Evolutionary conservation across 2,113 vertebrate species (phyloP), one percentile per base, ranked within the genome.

Genomic region (Onychostoma macrolepis): DNA sequence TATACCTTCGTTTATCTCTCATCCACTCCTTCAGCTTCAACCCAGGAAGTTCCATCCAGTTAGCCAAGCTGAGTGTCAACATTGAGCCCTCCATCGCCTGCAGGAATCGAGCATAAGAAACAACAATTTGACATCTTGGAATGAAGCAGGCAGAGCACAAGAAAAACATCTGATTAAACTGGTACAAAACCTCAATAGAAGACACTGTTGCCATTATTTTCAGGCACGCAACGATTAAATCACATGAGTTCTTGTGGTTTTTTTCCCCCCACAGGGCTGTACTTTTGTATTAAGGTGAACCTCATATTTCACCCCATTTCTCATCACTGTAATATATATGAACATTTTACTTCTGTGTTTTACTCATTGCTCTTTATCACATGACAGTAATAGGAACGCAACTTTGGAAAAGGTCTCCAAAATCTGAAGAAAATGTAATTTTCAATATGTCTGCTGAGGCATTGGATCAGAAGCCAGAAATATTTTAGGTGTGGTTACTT

Each of bases 31-130:
- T 96, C 83, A 96, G 92, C 56, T 95, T 95, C 67, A 96, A 91
- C n/a, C 93, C 96, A 0, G 96, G 96, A 21, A 96, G 95, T 82
- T 96, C 96, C 96, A 96, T 96, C 96, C 96, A 96, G 91, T 95
- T 95, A 2, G 95, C 95, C 67, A 96, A 90, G 75, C 96, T 96
- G 61, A 96, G 93, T 0, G 96, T 96, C 3, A 95, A 89, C 95
- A 96, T 96, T 67, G 96, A 96, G 50, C 95, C 95, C 88, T 96
- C 96, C 96, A 96, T 96, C 0, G 94, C 93, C 96, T 96, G 91
- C 1, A 84, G 81, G 24, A 4, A 53, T 13, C 11, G 84, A 65
- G 41, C 12, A 87, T 24, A 79, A 83, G 1, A 81, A 38, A 7
- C 12, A 43, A 28, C 41, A 63, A 74, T 12, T 53, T n/a, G 17